Evolutionary conservation across 2,797 vertebrate genomes (phyloP).

Genomic region (Sebastes steindachneri): DNA sequence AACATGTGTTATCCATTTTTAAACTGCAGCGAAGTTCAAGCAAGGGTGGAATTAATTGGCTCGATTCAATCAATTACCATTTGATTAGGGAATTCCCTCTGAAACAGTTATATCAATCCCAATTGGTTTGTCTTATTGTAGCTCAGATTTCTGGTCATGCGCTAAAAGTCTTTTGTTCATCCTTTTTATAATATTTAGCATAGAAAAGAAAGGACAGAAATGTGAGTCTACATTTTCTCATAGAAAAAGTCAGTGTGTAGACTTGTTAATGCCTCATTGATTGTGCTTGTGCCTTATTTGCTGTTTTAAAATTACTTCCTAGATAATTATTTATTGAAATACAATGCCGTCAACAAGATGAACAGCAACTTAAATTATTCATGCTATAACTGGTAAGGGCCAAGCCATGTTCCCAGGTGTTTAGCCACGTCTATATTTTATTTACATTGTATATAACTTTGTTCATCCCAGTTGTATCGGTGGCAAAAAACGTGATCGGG

Average conservation of each 20-base stretch:
- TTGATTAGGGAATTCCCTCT: slow-evolving; percentile 14
- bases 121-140: slow-evolving; percentile 4
- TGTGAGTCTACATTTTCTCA: neutral
- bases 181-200: neutral
- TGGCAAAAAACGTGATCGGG: too few species aligned
- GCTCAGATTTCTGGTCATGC: neutral
- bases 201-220: neutral
- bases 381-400: slow-evolving; percentile 50
- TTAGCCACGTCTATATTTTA: neutral
- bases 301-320: slow-evolving; percentile 15
- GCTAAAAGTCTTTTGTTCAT: neutral
- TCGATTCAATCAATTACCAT: neutral
- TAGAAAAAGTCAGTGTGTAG: neutral
- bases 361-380: slow-evolving; percentile 66
- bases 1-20: neutral
- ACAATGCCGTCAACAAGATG: slow-evolving; percentile 49
- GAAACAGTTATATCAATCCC: neutral
- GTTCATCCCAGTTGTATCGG: too few species aligned
- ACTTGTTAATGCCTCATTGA: neutral
- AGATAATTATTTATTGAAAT: slow-evolving; percentile 64
- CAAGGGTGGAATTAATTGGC: slow-evolving; percentile 12
- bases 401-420: slow-evolving; percentile 24
- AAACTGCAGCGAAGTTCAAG: neutral
- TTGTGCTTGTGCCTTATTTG: neutral
- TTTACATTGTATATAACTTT: too few species aligned